Conservation (phyloP, 64 coral and sea anemone species). For the Montipora capricornis region DNA sequence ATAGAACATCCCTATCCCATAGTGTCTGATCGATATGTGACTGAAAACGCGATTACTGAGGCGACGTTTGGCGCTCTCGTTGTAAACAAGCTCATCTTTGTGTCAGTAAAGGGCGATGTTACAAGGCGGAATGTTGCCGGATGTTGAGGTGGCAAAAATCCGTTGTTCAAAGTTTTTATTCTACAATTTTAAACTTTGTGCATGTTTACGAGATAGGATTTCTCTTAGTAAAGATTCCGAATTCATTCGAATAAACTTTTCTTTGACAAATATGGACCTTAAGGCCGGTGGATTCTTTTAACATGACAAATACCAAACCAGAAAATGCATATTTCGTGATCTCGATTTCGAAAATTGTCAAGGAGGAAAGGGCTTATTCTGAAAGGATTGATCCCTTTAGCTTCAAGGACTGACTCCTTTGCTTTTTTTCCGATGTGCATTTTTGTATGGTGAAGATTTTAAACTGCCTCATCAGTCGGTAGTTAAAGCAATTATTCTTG, state of each 20-base stretch:
- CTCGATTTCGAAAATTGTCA: neutral
- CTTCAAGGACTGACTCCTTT: too few relatives aligned
- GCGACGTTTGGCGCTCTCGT: neutral
- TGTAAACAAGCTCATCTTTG: conserved; percentile 20
- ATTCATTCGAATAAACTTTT: neutral
- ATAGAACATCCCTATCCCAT: neutral
- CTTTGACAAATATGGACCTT: neutral
- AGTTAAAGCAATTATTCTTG: too few relatives aligned
- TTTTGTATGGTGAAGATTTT: too few relatives aligned
- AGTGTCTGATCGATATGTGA: neutral
- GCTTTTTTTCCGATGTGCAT: too few relatives aligned
- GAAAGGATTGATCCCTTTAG: too few relatives aligned
- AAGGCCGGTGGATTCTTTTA: neutral
- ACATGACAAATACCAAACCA: neutral
- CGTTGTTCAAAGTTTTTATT: too few relatives aligned
- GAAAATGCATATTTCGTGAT: neutral
- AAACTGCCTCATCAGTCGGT: too few relatives aligned
- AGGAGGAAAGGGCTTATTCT: too few relatives aligned
- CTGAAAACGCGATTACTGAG: neutral
- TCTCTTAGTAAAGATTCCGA: too few relatives aligned
- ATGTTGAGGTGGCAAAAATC: neutral
- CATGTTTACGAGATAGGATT: neutral
- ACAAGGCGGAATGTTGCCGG: conserved; percentile 18
- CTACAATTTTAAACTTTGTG: too few relatives aligned
- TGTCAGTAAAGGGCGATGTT: neutral